Percentiles rank a stretch among this genome's conserved stretches.
Conservation (phyloP, 2,888 invertebrate genomes). For the Saturnia pavonia region DNA sequence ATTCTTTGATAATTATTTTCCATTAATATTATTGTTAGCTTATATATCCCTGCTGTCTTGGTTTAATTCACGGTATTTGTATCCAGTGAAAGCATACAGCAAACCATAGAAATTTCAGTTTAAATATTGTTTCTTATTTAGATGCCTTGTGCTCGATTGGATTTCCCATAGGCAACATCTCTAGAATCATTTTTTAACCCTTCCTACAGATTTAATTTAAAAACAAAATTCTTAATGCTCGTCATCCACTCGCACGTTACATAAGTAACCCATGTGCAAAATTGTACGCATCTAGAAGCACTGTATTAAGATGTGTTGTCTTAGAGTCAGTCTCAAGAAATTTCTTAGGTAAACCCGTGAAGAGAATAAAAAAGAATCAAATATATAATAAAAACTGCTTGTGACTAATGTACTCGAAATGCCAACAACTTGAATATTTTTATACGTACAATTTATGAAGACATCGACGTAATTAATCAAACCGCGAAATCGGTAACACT, state of each 20-base stretch:
- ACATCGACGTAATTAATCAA: not conserved
- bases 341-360: not conserved
- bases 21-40: conserved; percentile 4
- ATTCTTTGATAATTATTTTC: not conserved
- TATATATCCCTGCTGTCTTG: not conserved
- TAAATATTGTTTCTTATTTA: not conserved
- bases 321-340: not conserved
- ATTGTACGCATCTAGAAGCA: not conserved
- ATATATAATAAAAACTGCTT: not conserved
- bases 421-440: not conserved
- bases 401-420: not conserved
- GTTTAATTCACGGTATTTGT: not conserved
- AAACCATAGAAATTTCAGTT: not conserved
- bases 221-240: not conserved
- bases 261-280: not conserved
- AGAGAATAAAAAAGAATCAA: not conserved
- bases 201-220: not conserved
- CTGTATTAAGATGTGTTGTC: not conserved
- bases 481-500: conserved; percentile 6
- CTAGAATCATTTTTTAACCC: not conserved
- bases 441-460: not conserved
- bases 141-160: not conserved
- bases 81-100: not conserved
- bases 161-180: not conserved
- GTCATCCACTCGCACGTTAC: not conserved